Conservation (phyloP, 2,797 vertebrate species). For the Sebastes diaconus region DNA sequence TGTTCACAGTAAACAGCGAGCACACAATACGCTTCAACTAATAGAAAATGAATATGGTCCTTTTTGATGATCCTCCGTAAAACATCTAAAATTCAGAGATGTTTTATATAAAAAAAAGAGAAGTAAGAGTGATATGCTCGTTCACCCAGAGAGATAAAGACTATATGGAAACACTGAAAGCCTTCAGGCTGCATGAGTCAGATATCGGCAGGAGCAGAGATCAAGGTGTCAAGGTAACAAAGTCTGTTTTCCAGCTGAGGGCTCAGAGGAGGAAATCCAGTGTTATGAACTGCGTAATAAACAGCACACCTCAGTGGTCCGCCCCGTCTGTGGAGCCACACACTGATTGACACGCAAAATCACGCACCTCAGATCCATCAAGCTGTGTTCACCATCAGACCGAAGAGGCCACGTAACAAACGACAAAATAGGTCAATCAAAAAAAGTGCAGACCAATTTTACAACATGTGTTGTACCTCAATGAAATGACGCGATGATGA, state of each 20-base stretch:
- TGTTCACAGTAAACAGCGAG: not conserved
- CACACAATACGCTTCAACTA: no score
- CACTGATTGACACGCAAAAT: not conserved
- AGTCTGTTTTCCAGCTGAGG: not conserved
- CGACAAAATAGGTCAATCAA: not conserved
- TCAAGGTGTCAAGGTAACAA: slow-evolving; percentile 3
- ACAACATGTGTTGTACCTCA: not conserved
- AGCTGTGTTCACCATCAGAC: not conserved
- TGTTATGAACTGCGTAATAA: slow-evolving; percentile 41
- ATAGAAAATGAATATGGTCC: not conserved
- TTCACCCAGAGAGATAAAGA: not conserved
- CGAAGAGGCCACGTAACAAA: not conserved
- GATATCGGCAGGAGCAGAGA: not conserved
- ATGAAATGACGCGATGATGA: no score
- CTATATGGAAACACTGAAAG: not conserved
- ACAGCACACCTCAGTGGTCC: slow-evolving; percentile 14
- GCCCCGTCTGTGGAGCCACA: not conserved
- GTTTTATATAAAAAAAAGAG: not conserved
- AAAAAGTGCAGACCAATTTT: not conserved
- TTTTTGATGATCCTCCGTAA: not conserved
- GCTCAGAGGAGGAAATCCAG: slow-evolving; percentile 48
- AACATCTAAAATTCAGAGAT: not conserved
- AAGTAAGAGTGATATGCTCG: not conserved
- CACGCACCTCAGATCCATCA: not conserved
- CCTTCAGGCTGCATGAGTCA: not conserved